Evolutionary conservation across 2,888 invertebrate genomes (phyloP).

Genomic region (Hirtodrosophila histrioides): DNA sequence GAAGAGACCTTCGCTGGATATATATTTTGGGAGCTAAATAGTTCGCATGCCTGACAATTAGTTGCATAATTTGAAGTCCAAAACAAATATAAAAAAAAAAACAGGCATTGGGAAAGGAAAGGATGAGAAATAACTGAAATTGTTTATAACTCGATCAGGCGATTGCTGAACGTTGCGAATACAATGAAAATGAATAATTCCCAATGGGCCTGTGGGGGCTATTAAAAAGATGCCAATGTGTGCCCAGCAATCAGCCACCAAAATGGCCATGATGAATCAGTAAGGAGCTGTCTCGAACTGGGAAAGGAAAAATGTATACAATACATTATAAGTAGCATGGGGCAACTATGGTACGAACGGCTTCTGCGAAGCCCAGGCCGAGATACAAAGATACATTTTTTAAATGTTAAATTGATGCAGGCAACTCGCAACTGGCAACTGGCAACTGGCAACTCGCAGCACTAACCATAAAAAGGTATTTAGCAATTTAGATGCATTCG

Average conservation of each 20-base stretch:
- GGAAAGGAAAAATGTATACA: constrained; percentile 67
- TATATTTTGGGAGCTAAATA: constrained; percentile 59
- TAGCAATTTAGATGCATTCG: constrained; percentile 80
- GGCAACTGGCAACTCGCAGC: constrained; percentile 32
- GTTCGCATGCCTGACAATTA: constrained; percentile 69
- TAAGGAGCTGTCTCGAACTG: constrained; percentile 52
- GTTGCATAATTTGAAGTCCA: constrained; percentile 68
- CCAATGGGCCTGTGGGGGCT: constrained; percentile 72
- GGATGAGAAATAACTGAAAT: constrained; percentile 62
- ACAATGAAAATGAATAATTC: constrained; percentile 79
- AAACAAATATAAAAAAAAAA: constrained; percentile 12
- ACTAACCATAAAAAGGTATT: constrained; percentile 78
- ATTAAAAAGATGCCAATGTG: constrained; percentile 78
- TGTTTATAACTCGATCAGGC: constrained; percentile 59
- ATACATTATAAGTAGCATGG: constrained; percentile 54
- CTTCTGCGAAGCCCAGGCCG: constrained; percentile 69
- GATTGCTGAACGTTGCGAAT: constrained; percentile 22
- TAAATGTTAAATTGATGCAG: constrained; percentile 77
- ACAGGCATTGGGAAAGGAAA: constrained; percentile 11
- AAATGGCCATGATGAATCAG: constrained; percentile 77
- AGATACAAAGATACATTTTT: constrained; percentile 79
- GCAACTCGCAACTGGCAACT: constrained; percentile 32
- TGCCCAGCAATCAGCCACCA: constrained; percentile 66
- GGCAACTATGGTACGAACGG: constrained; percentile 38
- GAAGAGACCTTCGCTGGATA: constrained; percentile 8